These are phyloP conservation scores for Stenolophus ochropezus DNA, from an alignment of 2,888 invertebrate genomes.

Conservation along the genomic window DNA sequence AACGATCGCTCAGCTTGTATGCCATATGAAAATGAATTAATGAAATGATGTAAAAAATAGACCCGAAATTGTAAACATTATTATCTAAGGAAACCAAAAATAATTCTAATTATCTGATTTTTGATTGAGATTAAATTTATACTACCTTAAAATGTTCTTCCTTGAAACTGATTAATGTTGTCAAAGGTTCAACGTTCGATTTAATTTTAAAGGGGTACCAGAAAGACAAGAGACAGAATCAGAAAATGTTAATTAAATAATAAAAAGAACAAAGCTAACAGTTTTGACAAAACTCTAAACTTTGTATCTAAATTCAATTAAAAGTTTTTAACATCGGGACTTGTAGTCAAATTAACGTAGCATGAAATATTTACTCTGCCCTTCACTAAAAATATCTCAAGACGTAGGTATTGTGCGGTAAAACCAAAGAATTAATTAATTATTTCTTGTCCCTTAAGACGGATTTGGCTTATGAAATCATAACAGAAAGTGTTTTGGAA, in stretches of 20 bases:
- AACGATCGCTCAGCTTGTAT: no score
- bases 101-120: no score
- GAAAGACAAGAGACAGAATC: constrained; percentile 41
- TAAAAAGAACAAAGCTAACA: constrained; percentile 47
- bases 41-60: no score
- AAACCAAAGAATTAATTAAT: constrained; percentile 29
- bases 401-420: neutral
- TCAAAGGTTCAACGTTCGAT: no score
- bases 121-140: no score
- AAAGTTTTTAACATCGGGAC: constrained; percentile 47
- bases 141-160: no score
- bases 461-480: constrained; percentile 23
- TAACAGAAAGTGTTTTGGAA: constrained; percentile 15
- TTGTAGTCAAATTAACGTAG: constrained; percentile 48
- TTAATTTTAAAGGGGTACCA: no score
- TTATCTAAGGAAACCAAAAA: no score
- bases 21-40: no score
- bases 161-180: no score
- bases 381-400: constrained; percentile 2
- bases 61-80: no score
- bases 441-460: constrained; percentile 20
- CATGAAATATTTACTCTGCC: constrained; percentile 28
- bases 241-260: constrained; percentile 56
- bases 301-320: constrained; percentile 52
- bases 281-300: constrained; percentile 47